Percentiles rank a stretch among this genome's conserved stretches.
Evolutionary conservation across 2,888 invertebrate species (phyloP).

Genomic region (Leptodirus hochenwartii): DNA sequence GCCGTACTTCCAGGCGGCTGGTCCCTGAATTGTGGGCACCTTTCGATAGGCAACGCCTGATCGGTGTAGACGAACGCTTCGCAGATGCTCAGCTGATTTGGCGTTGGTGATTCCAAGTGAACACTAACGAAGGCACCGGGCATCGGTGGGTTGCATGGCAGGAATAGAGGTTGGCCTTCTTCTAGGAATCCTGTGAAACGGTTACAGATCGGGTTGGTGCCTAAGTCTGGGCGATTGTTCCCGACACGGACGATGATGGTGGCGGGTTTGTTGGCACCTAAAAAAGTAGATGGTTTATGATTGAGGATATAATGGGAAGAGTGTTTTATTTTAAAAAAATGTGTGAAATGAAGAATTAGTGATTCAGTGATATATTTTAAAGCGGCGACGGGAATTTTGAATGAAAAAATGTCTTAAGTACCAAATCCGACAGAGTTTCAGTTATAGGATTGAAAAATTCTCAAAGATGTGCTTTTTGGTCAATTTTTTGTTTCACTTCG

Average conservation of each 20-base stretch:
- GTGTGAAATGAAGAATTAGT: too few species aligned
- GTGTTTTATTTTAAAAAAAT: too few species aligned
- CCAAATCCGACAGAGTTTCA: too few species aligned
- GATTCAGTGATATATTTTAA: too few species aligned
- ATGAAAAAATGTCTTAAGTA: too few species aligned
- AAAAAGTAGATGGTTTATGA: too few species aligned
- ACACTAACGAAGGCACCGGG: slow-evolving; percentile 89
- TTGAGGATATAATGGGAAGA: too few species aligned
- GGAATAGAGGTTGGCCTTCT: slow-evolving; percentile 77
- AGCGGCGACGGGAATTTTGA: too few species aligned
- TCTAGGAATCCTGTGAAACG: slow-evolving; percentile 71
- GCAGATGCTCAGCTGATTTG: slow-evolving; percentile 71
- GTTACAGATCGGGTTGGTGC: slow-evolving; percentile 83
- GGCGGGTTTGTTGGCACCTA: slow-evolving; percentile 60
- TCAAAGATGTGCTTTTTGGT: too few species aligned
- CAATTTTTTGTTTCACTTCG: too few species aligned
- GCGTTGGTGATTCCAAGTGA: slow-evolving; percentile 58
- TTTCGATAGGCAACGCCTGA: slow-evolving; percentile 75
- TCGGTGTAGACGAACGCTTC: slow-evolving; percentile 91
- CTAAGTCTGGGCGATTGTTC: slow-evolving; percentile 80
- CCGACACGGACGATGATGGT: slow-evolving; percentile 81
- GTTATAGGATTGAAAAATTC: too few species aligned
- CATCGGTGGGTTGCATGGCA: slow-evolving; percentile 90
- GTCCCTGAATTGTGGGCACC: slow-evolving; percentile 83
- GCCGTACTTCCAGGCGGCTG: slow-evolving; percentile 86